A percentile compares a stretch with the other conserved stretches of the same genome.
phyloP scores from a whole-genome alignment of 2,888 invertebrate genomes.

The Andrena camellia region DNA sequence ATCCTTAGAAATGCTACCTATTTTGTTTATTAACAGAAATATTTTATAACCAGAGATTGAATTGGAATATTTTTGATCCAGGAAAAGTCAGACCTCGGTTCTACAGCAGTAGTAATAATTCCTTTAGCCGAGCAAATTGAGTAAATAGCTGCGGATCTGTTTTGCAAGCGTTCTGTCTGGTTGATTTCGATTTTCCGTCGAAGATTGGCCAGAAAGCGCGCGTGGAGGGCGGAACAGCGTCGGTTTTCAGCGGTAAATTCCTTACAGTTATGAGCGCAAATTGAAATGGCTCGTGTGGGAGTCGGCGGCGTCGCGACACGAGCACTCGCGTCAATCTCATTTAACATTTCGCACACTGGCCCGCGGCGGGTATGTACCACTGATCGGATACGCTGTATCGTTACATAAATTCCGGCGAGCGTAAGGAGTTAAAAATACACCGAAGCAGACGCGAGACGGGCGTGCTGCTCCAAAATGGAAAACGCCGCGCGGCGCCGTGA shows the following conservation, averaged over 20 bases:
- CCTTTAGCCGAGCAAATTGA: too few species aligned
- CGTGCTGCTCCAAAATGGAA: conserved; percentile 42
- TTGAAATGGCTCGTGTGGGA: conserved; percentile 43
- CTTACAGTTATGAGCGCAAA: conserved; percentile 39
- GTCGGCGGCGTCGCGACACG: conserved; percentile 23
- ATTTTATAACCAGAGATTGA: too few species aligned
- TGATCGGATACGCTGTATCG: conserved; percentile 38
- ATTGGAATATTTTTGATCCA: too few species aligned
- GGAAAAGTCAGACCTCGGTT: too few species aligned
- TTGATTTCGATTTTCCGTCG: background rate
- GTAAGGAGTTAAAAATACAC: conserved; percentile 57
- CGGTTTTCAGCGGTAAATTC: conserved; percentile 42
- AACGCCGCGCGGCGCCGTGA: conserved; percentile 1
- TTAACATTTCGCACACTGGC: conserved; percentile 33
- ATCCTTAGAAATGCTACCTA: too few species aligned
- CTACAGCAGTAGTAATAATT: too few species aligned
- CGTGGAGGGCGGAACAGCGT: background rate
- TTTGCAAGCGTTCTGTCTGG: too few species aligned
- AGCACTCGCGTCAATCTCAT: conserved; percentile 19
- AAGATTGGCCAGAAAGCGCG: background rate
- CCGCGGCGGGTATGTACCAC: conserved; percentile 11
- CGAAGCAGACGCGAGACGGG: conserved; percentile 22
- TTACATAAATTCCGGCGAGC: conserved; percentile 44
- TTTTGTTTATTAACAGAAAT: too few species aligned
- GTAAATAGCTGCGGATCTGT: too few species aligned